Evolutionary conservation across 2,888 invertebrate species (phyloP).

Genomic region (Agrochola macilenta): DNA sequence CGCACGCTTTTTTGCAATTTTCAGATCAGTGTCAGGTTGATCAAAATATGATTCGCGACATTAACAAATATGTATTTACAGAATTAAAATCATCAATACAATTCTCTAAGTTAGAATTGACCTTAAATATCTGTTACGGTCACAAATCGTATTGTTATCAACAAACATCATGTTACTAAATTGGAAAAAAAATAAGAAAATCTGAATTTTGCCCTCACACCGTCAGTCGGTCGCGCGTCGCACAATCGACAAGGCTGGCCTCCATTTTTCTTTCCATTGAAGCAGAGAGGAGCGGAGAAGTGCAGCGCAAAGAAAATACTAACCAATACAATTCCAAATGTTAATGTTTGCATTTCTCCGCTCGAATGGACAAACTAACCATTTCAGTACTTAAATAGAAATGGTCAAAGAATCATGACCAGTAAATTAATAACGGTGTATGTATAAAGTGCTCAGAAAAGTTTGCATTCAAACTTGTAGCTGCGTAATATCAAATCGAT

Average conservation of each 20-base stretch:
- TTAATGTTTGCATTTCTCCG: slow-evolving; percentile 10
- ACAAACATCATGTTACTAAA: neutral
- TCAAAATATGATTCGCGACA: too few species aligned
- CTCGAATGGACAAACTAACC: slow-evolving; percentile 34
- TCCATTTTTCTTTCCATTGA: neutral
- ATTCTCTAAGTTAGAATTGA: neutral
- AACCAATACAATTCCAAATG: neutral
- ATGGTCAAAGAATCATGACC: slow-evolving; percentile 21
- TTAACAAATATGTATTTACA: neutral
- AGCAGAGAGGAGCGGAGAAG: neutral
- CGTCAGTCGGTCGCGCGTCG: too few species aligned
- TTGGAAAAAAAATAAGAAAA: neutral
- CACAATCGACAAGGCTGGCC: neutral
- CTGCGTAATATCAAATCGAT: slow-evolving; percentile 35
- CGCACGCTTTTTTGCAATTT: neutral
- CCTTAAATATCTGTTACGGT: neutral
- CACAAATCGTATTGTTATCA: neutral
- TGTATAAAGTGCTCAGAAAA: slow-evolving; percentile 13
- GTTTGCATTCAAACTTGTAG: slow-evolving; percentile 8
- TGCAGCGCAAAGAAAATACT: neutral
- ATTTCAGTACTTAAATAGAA: slow-evolving; percentile 63
- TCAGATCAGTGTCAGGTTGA: too few species aligned
- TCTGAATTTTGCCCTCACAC: too few species aligned
- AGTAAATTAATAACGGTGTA: slow-evolving; percentile 25
- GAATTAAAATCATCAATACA: neutral